phyloP scores from a whole-genome alignment of 2,113 vertebrate genomes.

The Microcebus jonahi region DNA sequence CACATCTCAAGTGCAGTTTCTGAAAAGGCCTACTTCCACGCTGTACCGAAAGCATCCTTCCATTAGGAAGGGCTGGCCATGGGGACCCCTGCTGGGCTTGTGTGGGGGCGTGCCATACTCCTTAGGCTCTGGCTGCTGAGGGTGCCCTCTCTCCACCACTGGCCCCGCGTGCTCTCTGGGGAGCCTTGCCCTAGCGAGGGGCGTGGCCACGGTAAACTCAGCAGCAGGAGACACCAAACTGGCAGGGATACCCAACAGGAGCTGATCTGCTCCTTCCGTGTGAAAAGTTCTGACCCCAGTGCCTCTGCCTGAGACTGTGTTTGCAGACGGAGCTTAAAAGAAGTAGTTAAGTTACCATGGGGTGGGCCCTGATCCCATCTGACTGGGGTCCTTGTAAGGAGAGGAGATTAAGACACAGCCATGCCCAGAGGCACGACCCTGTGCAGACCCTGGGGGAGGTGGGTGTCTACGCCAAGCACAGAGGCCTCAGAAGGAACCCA shows the following conservation, averaged over 20 bases:
- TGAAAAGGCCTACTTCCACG: accelerated
- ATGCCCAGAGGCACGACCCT: accelerated
- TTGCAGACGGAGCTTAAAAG: neutral
- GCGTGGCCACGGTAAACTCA: neutral
- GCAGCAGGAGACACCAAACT: neutral
- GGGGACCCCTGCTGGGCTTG: neutral
- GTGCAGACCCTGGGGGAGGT: neutral
- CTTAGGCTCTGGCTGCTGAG: accelerated
- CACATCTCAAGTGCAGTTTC: too few relatives aligned
- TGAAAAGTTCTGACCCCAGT: neutral
- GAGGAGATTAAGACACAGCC: neutral
- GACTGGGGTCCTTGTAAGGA: neutral
- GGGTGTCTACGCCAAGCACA: too few relatives aligned
- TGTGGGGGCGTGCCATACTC: accelerated
- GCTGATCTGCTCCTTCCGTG: accelerated
- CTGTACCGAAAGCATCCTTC: accelerated
- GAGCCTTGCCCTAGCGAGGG: neutral
- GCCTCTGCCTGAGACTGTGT: neutral
- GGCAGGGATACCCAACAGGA: neutral
- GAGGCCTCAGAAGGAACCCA: neutral
- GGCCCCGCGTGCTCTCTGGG: accelerated
- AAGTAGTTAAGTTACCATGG: neutral
- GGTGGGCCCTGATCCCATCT: too few relatives aligned
- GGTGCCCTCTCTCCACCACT: accelerated
- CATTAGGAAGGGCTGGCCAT: neutral